Conservation (phyloP, 2,888 invertebrate genomes). For the Spilosoma lubricipeda region DNA sequence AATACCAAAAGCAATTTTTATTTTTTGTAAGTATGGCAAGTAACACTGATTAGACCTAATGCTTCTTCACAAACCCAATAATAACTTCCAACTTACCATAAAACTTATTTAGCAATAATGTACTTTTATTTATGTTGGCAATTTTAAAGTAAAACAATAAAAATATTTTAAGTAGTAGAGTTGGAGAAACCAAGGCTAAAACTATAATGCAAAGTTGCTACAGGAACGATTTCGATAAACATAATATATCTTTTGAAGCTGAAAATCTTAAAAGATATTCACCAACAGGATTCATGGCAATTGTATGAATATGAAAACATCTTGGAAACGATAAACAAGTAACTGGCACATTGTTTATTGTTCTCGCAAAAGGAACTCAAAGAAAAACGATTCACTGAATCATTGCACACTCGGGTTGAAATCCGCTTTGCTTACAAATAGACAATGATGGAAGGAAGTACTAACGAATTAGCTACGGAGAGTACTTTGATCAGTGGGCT, state of each 20-base stretch:
- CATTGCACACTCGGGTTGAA: slow-evolving; percentile 45
- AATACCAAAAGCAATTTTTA: too few species aligned
- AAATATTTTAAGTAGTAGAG: too few species aligned
- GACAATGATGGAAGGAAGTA: slow-evolving; percentile 56
- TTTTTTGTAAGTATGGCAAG: too few species aligned
- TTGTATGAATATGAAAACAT: slow-evolving; percentile 17
- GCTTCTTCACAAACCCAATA: too few species aligned
- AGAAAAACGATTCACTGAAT: slow-evolving; percentile 47
- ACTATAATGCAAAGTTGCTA: too few species aligned
- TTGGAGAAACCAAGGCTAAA: too few species aligned
- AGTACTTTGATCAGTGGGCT: slow-evolving; percentile 75
- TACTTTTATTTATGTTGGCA: too few species aligned
- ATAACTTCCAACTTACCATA: neutral
- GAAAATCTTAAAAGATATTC: neutral
- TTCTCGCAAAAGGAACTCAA: slow-evolving; percentile 38
- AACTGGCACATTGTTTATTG: slow-evolving; percentile 41
- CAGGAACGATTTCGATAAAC: too few species aligned
- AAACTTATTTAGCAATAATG: too few species aligned
- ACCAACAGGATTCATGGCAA: slow-evolving; percentile 12
- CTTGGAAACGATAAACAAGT: slow-evolving; percentile 35
- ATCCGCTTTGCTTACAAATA: slow-evolving; percentile 70
- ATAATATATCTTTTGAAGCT: neutral
- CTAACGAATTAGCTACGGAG: slow-evolving; percentile 53
- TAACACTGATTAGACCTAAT: too few species aligned
- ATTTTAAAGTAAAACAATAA: neutral